These are phyloP conservation scores for Ochropacha duplaris DNA, from an alignment of 2,888 invertebrate species.

Conservation along the genomic window DNA sequence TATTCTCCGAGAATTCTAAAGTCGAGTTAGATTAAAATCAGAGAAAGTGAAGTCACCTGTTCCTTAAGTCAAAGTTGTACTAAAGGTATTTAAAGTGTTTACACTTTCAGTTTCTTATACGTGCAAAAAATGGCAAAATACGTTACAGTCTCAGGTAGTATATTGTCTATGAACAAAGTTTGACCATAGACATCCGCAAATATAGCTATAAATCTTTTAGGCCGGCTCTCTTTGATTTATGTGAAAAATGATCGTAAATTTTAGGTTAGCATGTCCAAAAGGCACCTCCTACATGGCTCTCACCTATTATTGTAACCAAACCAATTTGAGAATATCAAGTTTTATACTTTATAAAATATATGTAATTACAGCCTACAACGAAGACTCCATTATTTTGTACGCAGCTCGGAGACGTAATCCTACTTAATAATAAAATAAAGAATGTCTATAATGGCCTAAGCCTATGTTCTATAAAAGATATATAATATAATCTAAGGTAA, in stretches of 20 bases:
- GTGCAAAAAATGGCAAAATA: constrained; percentile 54
- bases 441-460: no score
- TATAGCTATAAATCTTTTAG: constrained; percentile 73
- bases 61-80: background rate
- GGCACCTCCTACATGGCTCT: constrained; percentile 52
- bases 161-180: constrained; percentile 43
- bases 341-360: constrained; percentile 5
- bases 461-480: no score
- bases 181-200: constrained; percentile 60
- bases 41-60: background rate
- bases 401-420: background rate
- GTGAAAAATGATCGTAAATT: constrained; percentile 83
- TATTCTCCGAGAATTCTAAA: background rate
- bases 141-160: constrained; percentile 51
- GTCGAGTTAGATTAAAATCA: background rate
- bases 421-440: background rate
- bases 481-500: no score
- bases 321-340: constrained; percentile 42
- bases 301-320: constrained; percentile 51
- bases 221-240: constrained; percentile 80
- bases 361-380: background rate
- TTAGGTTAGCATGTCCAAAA: constrained; percentile 66
- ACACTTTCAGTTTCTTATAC: constrained; percentile 56
- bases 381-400: background rate
- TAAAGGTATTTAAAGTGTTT: constrained; percentile 14